Evolutionary conservation across 2,797 vertebrate species (phyloP), one percentile per base, ranked within the genome.

Genomic region (Anniella stebbinsi): DNA sequence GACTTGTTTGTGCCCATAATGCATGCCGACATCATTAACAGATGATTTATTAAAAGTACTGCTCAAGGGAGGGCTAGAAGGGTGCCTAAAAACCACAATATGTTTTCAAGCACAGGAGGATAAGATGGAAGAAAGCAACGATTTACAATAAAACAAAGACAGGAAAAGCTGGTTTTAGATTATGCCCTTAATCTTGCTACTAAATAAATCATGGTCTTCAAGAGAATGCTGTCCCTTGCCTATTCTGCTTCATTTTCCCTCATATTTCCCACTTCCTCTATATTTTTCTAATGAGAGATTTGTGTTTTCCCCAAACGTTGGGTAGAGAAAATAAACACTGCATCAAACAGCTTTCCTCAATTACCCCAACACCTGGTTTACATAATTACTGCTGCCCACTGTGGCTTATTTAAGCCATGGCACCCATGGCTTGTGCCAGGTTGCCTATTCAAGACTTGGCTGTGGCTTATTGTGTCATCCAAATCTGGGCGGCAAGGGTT

Each of bases 1-100:
- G 30, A 51, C 63, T 76, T 91, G 87, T 77, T 25, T 51, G 70
- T 28, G 38, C 80, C 45, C 0, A 0, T 86, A n/a, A n/a, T 48
- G 57, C 25, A 78, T 21, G 54, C 0, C 18, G 11, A 5, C 30
- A 8, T 72, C 21, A 21, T 80, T 63, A 86, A 66, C 4, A 41
- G 89, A 72, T 2, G 21, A 84, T 33, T 0, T 88, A 92, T 92
- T 48, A 86, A 87, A 93, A 76, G 28, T 57, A 63, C 80, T 80
- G 88, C 80, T 72, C 33, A 73, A 45, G 3, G 88, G 67, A 91
- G 57, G 51, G 80, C 57, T 10, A 75, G 48, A 2, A 80, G 10
- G 10, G 41, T 8, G 91, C 67, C 75, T 89, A 45, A 72, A 66
- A 80, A 77, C 2, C 67, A 60, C 28, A 72, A 57, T 80, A 85